Evolutionary conservation across 2,888 invertebrate species (phyloP), one percentile per base, ranked within the genome.

Genomic region (Yponomeuta plumbellus): DNA sequence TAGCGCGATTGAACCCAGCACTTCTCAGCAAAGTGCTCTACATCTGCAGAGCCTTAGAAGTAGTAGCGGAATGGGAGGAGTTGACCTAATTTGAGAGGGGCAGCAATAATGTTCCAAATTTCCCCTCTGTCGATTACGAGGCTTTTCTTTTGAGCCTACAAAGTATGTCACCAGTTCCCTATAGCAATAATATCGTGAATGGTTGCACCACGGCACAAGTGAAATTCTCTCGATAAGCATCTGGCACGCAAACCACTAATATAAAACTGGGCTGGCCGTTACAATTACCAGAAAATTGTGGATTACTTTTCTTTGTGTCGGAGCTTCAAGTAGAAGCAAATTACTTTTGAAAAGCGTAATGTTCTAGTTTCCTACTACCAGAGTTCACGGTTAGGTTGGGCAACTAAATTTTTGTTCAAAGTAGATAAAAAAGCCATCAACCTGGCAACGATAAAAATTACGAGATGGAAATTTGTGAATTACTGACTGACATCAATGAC

Each of bases 161-260:
- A 52, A 52, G 44, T 52, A 17, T 52, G 10, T 52, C 17, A 52
- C 17, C 44, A 5, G 5, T 44, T 44, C 13, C 44, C 44, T 13
- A 52, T 17, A 17, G 17, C 22, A n/a, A 39, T 40, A 61, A 22
- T 26, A 58, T 20, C 8, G 58, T 58, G 58, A 58, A 58, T 58
- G 58, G 58, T 2, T 58, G 58, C 22, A 21, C n/a, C 11, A 11
- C 21, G 8, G 6, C 22, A 11, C 21, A 8, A 58, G 58, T 58
- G 44, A 52, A 52, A 39, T n/a, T 39, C 11, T n/a, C 10, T 20
- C 20, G 62, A 62, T 62, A 62, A 39, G 4, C 17, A 63, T 63
- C 63, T 65, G 58, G 20, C 88, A 88, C 88, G 88, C 86, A 79
- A 87, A 79, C 75, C 74, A 67, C 76, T 73, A 76, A 83, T 84